These are phyloP conservation scores for Aphis gossypii DNA, from an alignment of 1,140 invertebrate genomes.

Conservation along the genomic window DNA sequence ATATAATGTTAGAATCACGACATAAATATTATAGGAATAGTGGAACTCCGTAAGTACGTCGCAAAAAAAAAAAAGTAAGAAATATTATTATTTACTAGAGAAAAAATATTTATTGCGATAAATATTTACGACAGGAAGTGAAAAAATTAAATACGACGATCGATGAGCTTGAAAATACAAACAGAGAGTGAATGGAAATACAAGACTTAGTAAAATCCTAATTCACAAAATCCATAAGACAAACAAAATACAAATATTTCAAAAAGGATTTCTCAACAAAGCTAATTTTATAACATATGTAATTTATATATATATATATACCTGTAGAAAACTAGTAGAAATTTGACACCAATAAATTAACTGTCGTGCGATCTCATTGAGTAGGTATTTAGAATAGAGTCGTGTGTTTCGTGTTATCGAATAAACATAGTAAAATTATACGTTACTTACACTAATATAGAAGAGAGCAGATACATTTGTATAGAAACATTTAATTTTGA, in stretches of 20 bases:
- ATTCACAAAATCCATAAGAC: background rate
- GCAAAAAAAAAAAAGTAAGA: background rate
- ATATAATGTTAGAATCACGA: background rate
- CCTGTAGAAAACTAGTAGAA: background rate
- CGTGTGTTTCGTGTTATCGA: background rate
- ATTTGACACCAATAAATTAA: background rate
- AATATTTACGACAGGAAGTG: slow-evolving; percentile 4
- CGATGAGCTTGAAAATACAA: background rate
- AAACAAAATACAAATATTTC: background rate
- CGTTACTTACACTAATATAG: background rate
- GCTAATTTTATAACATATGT: background rate
- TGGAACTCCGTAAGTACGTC: background rate
- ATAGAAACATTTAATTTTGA: background rate
- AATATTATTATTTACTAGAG: background rate
- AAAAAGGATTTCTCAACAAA: background rate
- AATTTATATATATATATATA: background rate
- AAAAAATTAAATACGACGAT: background rate
- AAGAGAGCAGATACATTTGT: background rate
- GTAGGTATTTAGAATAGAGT: background rate
- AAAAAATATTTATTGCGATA: background rate
- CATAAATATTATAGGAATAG: background rate
- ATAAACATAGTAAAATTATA: background rate
- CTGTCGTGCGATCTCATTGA: background rate
- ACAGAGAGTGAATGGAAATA: background rate
- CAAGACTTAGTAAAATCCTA: background rate